Percentiles rank a stretch among this genome's conserved stretches.
Conservation (phyloP, 2,113 vertebrate genomes). For the Dipodomys ordii region DNA sequence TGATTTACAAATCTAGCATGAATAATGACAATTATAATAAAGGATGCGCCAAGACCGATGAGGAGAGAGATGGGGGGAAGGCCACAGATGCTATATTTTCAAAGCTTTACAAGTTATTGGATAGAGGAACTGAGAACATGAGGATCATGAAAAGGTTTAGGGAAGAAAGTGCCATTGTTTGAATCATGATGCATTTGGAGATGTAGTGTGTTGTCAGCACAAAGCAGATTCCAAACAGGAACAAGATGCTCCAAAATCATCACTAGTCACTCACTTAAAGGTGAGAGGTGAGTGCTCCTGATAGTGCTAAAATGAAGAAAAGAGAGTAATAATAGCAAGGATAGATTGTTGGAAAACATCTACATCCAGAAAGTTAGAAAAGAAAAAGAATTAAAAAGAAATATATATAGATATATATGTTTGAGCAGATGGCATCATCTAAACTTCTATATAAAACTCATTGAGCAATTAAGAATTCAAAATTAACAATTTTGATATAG, state of each 20-base stretch:
- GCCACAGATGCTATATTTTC: background rate
- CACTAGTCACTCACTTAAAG: background rate
- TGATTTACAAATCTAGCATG: constrained; percentile 2
- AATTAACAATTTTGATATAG: background rate
- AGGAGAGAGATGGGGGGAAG: background rate
- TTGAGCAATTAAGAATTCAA: background rate
- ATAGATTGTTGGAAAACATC: background rate
- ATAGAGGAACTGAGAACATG: background rate
- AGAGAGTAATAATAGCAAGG: background rate
- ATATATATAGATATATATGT: no score
- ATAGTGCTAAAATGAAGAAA: background rate
- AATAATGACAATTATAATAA: background rate
- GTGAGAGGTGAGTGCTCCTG: background rate
- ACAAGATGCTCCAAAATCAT: background rate
- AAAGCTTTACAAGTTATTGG: background rate
- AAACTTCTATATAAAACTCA: constrained; percentile 14
- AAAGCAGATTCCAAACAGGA: background rate
- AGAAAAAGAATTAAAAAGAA: background rate
- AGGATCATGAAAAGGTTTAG: background rate
- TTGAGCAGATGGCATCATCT: background rate
- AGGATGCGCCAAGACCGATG: background rate
- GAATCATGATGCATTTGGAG: background rate
- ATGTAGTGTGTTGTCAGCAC: background rate
- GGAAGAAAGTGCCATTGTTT: background rate
- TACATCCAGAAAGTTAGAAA: background rate